Base-by-base conservation (phyloP, 2,888 invertebrate genomes). In the Rhorus exstirpatorius region DNA sequence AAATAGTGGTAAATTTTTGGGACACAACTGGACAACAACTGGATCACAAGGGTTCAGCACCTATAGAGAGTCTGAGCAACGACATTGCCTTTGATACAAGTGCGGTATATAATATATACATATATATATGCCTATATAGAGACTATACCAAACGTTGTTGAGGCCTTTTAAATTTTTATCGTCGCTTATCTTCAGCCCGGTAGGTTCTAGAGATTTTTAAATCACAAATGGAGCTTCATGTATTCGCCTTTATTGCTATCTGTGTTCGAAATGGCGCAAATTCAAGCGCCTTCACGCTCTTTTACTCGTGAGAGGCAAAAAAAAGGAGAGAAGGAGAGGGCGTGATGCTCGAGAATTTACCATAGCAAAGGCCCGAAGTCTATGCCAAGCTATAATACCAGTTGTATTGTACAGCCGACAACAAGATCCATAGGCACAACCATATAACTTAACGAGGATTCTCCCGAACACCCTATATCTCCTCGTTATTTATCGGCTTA, bases 251-350 rank as follows among this genome's bases (percentile, higher is more conserved):
- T 35, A 19, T 12, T 67, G 55, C 26, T 38, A 10, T 67, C 26
- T 58, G 35, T 8, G 31, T 58, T 31, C 65, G 31, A 55, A 24
- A 21, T 17, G 12, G 55, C 70, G 41, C 44, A 55, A 53, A 41
- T 55, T 41, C 24, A 24, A 41, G 14, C 10, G 19, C 41, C 55
- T 58, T 46, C 17, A 41, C 14, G 49, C 67, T 83, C 65, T 79
- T 83, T 83, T 71, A 79, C 74, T 79, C 83, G 72, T 75, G 81
- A 81, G 78, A 67, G 70, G 53, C 60, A 55, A 17, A 26, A 55
- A 55, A 26, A 26, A 55, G 55, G 55, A 26, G n/a, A 26, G 58
- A 14, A 12, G 31, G 17, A 58, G 58, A 58, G 17, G 12, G 58
- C 14, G 14, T 1, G 49, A 49, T 17, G 49, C 49, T 49, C 19